Evolutionary conservation across 2,888 invertebrate genomes (phyloP).

Genomic region (Formica aserva): DNA sequence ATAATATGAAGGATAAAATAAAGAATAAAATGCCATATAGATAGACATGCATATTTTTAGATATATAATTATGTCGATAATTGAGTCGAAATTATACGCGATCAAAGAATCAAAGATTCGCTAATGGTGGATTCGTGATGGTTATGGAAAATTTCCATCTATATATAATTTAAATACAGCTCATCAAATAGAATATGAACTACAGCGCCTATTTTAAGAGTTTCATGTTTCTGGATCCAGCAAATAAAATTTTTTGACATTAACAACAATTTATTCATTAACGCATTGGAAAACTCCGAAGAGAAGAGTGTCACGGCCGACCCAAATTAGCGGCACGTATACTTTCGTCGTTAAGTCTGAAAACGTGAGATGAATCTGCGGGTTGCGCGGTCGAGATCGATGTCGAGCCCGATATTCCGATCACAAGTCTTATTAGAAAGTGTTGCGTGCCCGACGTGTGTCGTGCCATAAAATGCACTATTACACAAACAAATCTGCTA

Average conservation of each 20-base stretch:
- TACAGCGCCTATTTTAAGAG: constrained; percentile 52
- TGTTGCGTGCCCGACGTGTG: constrained; percentile 51
- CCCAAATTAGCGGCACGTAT: constrained; percentile 69
- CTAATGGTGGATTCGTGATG: neutral
- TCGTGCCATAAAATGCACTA: neutral
- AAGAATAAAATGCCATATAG: neutral
- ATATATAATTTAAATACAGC: neutral
- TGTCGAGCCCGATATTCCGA: constrained; percentile 53
- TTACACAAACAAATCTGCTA: neutral
- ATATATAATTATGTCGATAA: neutral
- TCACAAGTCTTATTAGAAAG: constrained; percentile 61
- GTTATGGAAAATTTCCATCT: neutral
- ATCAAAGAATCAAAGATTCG: too few species aligned
- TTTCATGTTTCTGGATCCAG: constrained; percentile 55
- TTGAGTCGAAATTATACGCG: neutral
- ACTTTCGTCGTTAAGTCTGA: constrained; percentile 74
- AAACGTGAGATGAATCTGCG: constrained; percentile 71
- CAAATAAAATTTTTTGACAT: constrained; percentile 55
- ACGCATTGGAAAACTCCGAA: constrained; percentile 59
- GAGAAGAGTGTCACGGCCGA: constrained; percentile 79
- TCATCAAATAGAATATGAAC: constrained; percentile 25
- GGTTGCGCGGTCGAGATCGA: constrained; percentile 56
- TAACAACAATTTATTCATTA: constrained; percentile 45
- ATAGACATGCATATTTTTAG: neutral
- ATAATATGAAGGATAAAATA: neutral